Percentiles rank a stretch among this genome's conserved stretches.
Conservation (phyloP, 23 tunicate genomes). For the Styela plicata region DNA sequence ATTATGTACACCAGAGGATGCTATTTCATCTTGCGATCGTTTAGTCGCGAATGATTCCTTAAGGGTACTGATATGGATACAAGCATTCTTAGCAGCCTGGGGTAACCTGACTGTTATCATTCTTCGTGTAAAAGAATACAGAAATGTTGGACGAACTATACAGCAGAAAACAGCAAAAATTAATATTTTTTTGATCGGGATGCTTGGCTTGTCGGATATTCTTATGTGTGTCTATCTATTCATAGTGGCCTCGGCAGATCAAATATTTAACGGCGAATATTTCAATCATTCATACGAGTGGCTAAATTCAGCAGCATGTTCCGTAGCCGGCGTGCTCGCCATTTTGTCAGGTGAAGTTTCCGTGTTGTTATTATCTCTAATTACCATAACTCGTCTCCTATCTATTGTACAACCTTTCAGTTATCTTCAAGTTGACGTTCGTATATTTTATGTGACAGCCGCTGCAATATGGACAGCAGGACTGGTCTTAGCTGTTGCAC, state of each 20-base stretch:
- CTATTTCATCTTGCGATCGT: not conserved
- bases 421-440: not conserved
- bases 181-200: constrained; percentile 9
- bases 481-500: not conserved
- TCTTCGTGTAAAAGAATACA: constrained; percentile 2
- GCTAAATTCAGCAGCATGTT: not conserved
- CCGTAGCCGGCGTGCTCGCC: constrained; percentile 1
- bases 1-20: not conserved
- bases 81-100: not conserved
- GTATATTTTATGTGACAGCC: not conserved
- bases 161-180: constrained; percentile 14
- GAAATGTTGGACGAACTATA: not conserved
- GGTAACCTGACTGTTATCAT: not conserved
- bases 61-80: not conserved
- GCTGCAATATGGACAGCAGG: not conserved
- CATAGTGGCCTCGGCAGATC: constrained; percentile 2
- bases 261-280: not conserved
- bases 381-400: not conserved
- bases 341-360: not conserved
- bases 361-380: not conserved
- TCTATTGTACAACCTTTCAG: constrained; percentile 7
- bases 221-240: constrained; percentile 3
- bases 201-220: not conserved
- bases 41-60: not conserved
- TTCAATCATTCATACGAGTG: not conserved